Evolutionary conservation across 2,797 vertebrate genomes (phyloP).

Genomic region (Amphiprion clarkii): DNA sequence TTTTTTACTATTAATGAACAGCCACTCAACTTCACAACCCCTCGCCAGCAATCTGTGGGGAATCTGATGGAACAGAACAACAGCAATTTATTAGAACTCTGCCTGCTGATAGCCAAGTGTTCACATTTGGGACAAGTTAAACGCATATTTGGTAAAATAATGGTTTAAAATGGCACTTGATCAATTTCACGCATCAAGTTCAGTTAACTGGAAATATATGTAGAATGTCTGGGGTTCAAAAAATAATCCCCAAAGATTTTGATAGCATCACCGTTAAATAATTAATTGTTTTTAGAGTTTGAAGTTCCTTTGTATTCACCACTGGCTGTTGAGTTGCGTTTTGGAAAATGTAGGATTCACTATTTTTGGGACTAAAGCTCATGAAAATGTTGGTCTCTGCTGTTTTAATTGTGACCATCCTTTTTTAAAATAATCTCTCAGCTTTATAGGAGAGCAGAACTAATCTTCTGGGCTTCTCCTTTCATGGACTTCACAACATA

Average conservation of each 20-base stretch:
- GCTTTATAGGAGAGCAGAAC: background rate
- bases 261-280: background rate
- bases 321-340: background rate
- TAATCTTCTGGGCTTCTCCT: background rate
- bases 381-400: background rate
- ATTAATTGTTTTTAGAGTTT: background rate
- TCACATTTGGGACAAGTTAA: conserved; percentile 24
- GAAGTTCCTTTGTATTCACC: background rate
- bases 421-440: background rate
- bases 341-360: conserved; percentile 5
- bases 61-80: conserved; percentile 35
- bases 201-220: background rate
- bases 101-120: conserved; percentile 18
- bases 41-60: conserved; percentile 17
- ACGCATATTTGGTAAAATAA: conserved; percentile 23
- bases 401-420: background rate
- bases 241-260: background rate
- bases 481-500: conserved; percentile 8
- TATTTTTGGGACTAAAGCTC: background rate
- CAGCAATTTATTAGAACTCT: conserved; percentile 17
- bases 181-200: background rate
- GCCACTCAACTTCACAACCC: conserved; percentile 18
- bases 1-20: conserved; percentile 49
- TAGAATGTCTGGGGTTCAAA: background rate
- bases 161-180: background rate